A percentile compares a stretch with the other conserved stretches of the same genome.
These are phyloP conservation scores for Limnodromus scolopaceus DNA, from an alignment of 2,797 vertebrate genomes.

Conservation along the genomic window DNA sequence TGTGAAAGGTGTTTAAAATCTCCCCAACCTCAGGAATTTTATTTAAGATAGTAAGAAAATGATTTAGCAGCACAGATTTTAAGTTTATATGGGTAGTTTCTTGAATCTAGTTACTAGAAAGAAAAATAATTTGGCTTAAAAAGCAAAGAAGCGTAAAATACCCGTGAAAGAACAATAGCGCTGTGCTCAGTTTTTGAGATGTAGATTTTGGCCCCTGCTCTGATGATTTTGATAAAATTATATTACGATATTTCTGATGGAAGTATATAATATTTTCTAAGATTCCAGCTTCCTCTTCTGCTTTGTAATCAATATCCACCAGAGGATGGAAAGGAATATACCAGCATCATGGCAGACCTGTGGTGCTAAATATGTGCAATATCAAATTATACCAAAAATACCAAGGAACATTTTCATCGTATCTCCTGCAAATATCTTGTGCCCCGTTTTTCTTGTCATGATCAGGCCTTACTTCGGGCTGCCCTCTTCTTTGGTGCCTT, in stretches of 20 bases:
- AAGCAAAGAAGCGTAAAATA: neutral
- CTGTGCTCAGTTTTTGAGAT: neutral
- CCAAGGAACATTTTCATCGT: rapidly evolving
- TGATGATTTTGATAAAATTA: neutral
- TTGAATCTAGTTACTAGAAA: neutral
- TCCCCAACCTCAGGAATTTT: neutral
- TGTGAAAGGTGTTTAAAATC: neutral
- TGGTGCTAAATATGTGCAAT: neutral
- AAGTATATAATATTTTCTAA: neutral
- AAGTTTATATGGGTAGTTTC: neutral
- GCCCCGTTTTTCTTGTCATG: neutral
- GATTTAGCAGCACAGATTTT: neutral
- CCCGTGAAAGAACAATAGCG: neutral
- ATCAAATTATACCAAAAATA: neutral
- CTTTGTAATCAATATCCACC: neutral
- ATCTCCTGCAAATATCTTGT: neutral
- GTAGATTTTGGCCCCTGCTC: neutral
- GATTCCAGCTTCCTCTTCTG: neutral
- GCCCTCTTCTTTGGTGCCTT: neutral
- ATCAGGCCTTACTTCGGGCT: neutral
- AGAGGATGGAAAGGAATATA: neutral
- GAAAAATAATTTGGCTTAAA: neutral
- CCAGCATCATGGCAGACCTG: neutral
- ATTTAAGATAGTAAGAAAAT: neutral
- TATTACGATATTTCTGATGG: neutral